Evolutionary conservation across 1,140 invertebrate genomes (phyloP), one percentile per base, ranked within the genome.

Genomic region (Dendroctonus ponderosae): DNA sequence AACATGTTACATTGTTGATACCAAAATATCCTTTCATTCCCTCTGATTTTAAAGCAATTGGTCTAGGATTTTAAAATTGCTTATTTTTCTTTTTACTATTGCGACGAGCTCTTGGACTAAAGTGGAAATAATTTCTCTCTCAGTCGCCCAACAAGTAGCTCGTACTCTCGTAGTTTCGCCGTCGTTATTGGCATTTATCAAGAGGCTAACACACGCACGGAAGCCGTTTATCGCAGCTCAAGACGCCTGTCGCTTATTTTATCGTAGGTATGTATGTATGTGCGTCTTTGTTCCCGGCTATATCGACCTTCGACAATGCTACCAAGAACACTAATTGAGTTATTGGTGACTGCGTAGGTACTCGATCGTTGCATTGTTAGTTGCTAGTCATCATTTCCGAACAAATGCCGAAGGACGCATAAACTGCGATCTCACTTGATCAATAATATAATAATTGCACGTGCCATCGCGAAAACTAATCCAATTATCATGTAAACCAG

Each of bases 151-250:
- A 67, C 65, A 60, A 67, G 65, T 67, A 67, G 57, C 65, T 61
- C 53, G 64, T 52, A 48, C 54, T 26, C 26, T 26, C 26, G 26
- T 26, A 26, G 26, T 26, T 66, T 65, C 53, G 52, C 53, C 52
- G 53, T 66, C 54, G 48, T 66, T 66, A 67, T 67, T 67, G 57
- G 65, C 43, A 67, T 67, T 67, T 67, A 67, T 67, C 65, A 67
- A 59, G 51, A 67, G 26, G 65, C 57, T 49, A 67, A 67, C 65
- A 61, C 57, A 67, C 65, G 65, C 65, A 67, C 65, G 57, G 65
- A 67, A 67, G 65, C 65, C 50, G 56, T 67, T 67, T 67, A 67
- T 67, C 65, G 65, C 57, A 26, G 57, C 57, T 42, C 14, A 43
- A 67, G 57, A 67, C 57, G 65, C 65, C 65, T 54, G 65, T 67